These are phyloP conservation scores for Carcharodon carcharias DNA, from an alignment of 2,797 vertebrate genomes.

Conservation along the genomic window DNA sequence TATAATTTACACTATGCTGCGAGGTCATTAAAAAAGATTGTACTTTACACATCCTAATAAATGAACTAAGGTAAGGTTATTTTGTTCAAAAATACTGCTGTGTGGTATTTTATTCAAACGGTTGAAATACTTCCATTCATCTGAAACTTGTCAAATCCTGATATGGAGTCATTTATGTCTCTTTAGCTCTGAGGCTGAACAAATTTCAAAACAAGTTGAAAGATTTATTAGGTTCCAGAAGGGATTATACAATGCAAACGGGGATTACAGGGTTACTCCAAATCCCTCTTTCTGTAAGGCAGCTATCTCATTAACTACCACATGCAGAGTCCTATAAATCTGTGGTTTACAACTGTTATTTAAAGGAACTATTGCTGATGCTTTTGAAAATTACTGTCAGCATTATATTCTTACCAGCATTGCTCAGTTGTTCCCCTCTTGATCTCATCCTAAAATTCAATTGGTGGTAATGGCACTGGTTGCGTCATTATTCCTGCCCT, in stretches of 20 bases:
- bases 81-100: not conserved
- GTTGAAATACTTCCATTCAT: not conserved
- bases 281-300: not conserved
- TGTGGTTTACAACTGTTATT: not conserved
- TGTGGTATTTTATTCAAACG: not conserved
- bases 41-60: not conserved
- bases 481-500: not conserved
- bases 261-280: not conserved
- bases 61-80: not conserved
- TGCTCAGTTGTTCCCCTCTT: not conserved
- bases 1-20: not conserved
- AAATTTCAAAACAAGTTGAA: slow-evolving; percentile 31
- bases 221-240: slow-evolving; percentile 10
- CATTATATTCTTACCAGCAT: not conserved
- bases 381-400: not conserved
- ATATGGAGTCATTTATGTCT: not conserved
- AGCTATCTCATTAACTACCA: slow-evolving; percentile 13
- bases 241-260: slow-evolving; percentile 1
- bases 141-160: not conserved
- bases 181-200: slow-evolving; percentile 13
- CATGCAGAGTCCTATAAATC: slow-evolving; percentile 1
- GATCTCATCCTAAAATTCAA: not conserved
- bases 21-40: not conserved
- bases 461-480: not conserved
- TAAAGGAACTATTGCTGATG: slow-evolving; percentile 1